Evolutionary conservation across 2,797 vertebrate genomes (phyloP), one percentile per base, ranked within the genome.

Genomic region (Cynodonichthys magdalenae): DNA sequence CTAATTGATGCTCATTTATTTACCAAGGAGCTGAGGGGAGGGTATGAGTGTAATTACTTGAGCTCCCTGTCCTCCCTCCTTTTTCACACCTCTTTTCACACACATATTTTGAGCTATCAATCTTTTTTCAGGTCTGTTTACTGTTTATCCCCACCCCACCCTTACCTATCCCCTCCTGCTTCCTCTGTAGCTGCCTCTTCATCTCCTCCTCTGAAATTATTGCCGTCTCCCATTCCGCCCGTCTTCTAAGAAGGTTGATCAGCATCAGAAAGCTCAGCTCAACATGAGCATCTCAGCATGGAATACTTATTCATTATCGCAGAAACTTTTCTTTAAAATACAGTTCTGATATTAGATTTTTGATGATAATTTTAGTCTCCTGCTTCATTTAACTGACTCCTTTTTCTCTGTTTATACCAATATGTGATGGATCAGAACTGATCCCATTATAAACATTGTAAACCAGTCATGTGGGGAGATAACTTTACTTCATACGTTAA

Each of bases 1-100:
- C 63, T 86, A 85, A 82, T 79, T 83, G 82, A 77, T 70, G 67
- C 75, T 81, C 27, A 1, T 82, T 88, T 74, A 85, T 85, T 80
- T 82, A 80, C 65, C 74, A 75, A 81, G 79, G 66, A 81, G 66
- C 61, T 70, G 55, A 80, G 61, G 39, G 71, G 76, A 81, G 71
- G 74, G 66, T 68, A 77, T 52, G 66, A 67, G 34, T 61, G 48
- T 77, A 82, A 89, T 86, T 78, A 82, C 68, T 41, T 34, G 2
- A 11, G 51, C 63, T 77, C 59, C 42, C 12, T 67, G 28, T 62
- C 63, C 51, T 64, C 59, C 41, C 15, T 27, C 19, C n/a, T 59
- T 56, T 58, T 34, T 69, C 15, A 53, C 53, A 36, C 31, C 47
- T 46, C 62, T 66, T 19, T 62, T 19, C 34, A 61, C 19, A 18